Conservation (phyloP, 2,113 vertebrate species). For the Pseudorectes ferrugineus region DNA sequence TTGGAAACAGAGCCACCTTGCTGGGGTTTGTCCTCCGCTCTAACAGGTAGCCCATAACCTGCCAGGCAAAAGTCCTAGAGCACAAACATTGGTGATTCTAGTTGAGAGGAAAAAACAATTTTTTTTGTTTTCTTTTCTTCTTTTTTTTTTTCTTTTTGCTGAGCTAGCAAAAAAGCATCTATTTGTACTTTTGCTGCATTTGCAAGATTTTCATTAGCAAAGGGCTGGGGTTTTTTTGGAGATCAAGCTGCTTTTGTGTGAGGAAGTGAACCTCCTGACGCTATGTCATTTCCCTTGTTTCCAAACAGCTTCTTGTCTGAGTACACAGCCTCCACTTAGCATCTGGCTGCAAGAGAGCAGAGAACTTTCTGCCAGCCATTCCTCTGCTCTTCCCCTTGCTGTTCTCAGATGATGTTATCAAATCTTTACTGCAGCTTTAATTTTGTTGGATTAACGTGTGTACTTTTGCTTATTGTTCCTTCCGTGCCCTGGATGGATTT, state of each 20-base stretch:
- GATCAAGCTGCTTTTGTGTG: background rate
- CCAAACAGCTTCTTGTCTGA: background rate
- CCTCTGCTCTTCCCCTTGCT: background rate
- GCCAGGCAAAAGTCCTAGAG: background rate
- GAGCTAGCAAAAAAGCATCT: background rate
- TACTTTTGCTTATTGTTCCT: background rate
- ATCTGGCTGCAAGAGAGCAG: background rate
- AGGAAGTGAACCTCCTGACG: conserved; percentile 60
- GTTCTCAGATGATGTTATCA: background rate
- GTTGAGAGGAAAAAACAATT: rapidly evolving
- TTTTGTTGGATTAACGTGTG: background rate
- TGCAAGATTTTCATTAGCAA: conserved; percentile 26
- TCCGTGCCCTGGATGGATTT: background rate
- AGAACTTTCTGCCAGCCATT: background rate
- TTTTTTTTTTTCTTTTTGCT: background rate
- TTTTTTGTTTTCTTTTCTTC: rapidly evolving
- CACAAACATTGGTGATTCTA: rapidly evolving
- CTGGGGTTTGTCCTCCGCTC: background rate
- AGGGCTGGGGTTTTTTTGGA: background rate
- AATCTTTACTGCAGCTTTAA: background rate
- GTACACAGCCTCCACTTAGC: background rate
- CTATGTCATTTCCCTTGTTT: conserved; percentile 56
- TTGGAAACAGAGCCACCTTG: background rate
- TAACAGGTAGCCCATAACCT: background rate
- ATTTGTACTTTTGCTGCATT: background rate